Base-by-base conservation (phyloP, 2,797 vertebrate species). In the Eulemur coronatus region DNA sequence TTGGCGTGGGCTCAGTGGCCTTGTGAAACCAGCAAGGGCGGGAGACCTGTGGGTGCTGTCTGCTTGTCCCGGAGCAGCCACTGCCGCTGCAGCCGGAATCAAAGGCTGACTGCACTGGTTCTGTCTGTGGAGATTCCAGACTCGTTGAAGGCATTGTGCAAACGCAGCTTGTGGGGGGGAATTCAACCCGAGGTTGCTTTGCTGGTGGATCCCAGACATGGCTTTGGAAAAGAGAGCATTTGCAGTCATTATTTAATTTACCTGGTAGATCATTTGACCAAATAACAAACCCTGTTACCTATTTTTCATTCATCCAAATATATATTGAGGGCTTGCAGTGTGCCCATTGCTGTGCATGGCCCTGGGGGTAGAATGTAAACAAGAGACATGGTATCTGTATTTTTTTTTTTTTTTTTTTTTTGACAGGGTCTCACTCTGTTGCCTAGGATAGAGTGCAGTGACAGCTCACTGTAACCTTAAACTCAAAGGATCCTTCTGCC, bases 1-100 rank as follows among this genome's bases (percentile, higher is more conserved):
- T 46, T 24, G 1, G 12, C 2, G 5, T 57, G 82, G 72, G 24
- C 35, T 52, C 26, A 28, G 67, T 7, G 9, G 35, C 18, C 30
- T 30, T 46, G 57, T 1, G 46, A 48, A 15, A 26, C 1, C 3
- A 15, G 17, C 8, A 3, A 20, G 24, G 20, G n/a, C 20, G 0
- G 26, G 35, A n/a, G 38, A 9, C 48, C 12, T 18, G 69, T 18
- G 26, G 20, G 30, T 22, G 78, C 50, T 28, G 5, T 72, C 59
- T 3, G 46, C n/a, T 50, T 63, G 41, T 28, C 38, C 0, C 3
- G 65, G 72, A 30, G 30, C 4, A 1, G 17, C 50, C 41, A 1
- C 20, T 18, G 46, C 20, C 15, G 43, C 65, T 43, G 33, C 17
- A 3, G 73, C 61, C 1, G 0, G 43, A 13, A 15, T 14, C 5